Base-by-base conservation (phyloP, 2,888 invertebrate species). In the Synanthedon andrenaeformis region DNA sequence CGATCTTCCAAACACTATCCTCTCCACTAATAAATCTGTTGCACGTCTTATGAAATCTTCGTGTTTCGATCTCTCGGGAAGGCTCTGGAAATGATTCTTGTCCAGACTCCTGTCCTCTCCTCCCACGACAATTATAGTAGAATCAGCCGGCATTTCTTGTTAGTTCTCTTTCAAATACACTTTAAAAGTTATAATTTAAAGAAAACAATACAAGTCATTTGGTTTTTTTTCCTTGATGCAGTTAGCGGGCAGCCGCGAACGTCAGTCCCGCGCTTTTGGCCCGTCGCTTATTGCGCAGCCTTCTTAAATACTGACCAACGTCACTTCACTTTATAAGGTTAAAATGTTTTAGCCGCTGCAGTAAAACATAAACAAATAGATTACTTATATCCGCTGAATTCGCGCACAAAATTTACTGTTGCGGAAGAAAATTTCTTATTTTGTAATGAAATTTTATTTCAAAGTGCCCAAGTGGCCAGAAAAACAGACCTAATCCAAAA, bases 1-100 rank as follows among this genome's bases (percentile, higher is more conserved):
- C 0, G 93, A 92, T 52, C 93, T 92, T 66, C 92, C 90, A 65
- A 95, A 94, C 11, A 95, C 91, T 4, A 94, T 94, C 55, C 93
- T 89, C 58, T 93, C 91, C 49, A 95, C 83, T 60, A 95, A 81
- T 57, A 94, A 77, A 55, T 94, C 93, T 51, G 93, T 88, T 56
- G 92, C 91, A 58, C 91, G 89, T 52, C 91, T 86, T 49, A 96
- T 84, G 69, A 95, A 94, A 51, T 90, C 89, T 71, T 94, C 94
- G 72, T 94, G 93, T 49, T 88, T 84, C 14, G 89, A 80, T 62
- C 89, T 85, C 42, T 89, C 87, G 1, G 94, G 91, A 55, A 92
- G 79, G 69, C 92, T 92, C 67, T 90, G 89, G 70, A 87, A 91
- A 60, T 71, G 66, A 54, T 66, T 72, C 52, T 68, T 72, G 42